Evolutionary conservation across 2,888 invertebrate species (phyloP).

Genomic region (Ashinkailepas kermadecensis): DNA sequence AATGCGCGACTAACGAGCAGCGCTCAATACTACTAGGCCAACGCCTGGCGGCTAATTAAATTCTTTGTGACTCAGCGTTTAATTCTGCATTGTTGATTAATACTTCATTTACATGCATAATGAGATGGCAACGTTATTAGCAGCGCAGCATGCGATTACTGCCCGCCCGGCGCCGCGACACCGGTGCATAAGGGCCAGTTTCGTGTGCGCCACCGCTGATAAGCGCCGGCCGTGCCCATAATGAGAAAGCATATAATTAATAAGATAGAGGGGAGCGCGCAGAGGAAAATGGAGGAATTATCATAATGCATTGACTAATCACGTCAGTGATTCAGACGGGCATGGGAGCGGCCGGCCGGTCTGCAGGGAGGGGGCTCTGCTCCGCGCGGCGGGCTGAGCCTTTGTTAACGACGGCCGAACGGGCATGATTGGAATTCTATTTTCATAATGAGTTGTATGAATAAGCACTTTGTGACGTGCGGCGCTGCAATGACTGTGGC

Average conservation of each 20-base stretch:
- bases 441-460: slow-evolving; percentile 10
- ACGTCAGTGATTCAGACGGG: background rate
- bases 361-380: background rate
- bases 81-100: slow-evolving; percentile 22
- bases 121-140: slow-evolving; percentile 17
- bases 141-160: background rate
- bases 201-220: background rate
- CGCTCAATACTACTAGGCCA: background rate
- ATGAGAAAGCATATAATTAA: slow-evolving; percentile 14
- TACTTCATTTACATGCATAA: slow-evolving; percentile 19
- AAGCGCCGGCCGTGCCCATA: background rate
- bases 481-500: background rate
- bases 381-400: background rate
- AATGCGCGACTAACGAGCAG: too few species aligned
- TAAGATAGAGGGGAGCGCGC: background rate
- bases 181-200: background rate
- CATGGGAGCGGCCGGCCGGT: background rate
- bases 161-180: background rate
- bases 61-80: slow-evolving; percentile 21
- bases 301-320: slow-evolving; percentile 18
- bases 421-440: background rate
- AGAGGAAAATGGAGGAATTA: background rate
- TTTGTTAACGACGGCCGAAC: background rate
- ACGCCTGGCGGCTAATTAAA: background rate
- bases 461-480: background rate